Base-by-base conservation (phyloP, 2,113 vertebrate species). In the Tachycineta bicolor region DNA sequence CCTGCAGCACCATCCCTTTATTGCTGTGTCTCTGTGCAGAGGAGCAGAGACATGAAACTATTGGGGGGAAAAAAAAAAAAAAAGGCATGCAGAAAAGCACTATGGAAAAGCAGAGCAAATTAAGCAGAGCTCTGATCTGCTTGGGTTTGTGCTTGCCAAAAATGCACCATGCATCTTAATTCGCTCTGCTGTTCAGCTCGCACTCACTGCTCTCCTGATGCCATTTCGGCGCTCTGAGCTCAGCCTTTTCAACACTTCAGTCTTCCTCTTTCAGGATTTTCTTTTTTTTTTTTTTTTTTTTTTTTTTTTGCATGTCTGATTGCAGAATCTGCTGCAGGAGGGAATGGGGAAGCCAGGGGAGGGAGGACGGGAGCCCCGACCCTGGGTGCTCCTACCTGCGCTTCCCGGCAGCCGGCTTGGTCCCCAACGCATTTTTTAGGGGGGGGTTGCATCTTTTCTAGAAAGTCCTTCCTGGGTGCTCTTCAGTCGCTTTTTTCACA, bases 81-180 rank as follows among this genome's bases (percentile, higher is more conserved):
- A 90, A 62, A 59, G 58, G 88, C 91, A 81, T 75, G 85, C 58
- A 94, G 84, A 52, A 94, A 92, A 87, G 94, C 79, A 5, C 94
- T 69, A 94, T 94, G 76, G 82, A 95, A 90, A 94, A 95, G 96
- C 97, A 64, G 94, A 97, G 97, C 96, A 97, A 94, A 96, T 97
- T 95, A 97, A 97, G 96, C 94, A 92, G 94, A 89, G 94, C 95
- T 97, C 96, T 92, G 97, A 94, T 96, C 83, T 96, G 83, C 96
- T 94, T 89, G 96, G 97, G 89, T 87, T 96, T 94, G 92, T 60
- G 97, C 96, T 97, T 95, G 97, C 97, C 98, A 93, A 97, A 97
- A 97, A 98, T 97, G 97, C 97, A 97, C 96, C 96, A 94, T 97
- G 98, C 98, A 98, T 98, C 97, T 98, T 97, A 98, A 97, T 98